Conservation (phyloP, 1,140 invertebrate species). For the Stegodyphus mimosarum region DNA sequence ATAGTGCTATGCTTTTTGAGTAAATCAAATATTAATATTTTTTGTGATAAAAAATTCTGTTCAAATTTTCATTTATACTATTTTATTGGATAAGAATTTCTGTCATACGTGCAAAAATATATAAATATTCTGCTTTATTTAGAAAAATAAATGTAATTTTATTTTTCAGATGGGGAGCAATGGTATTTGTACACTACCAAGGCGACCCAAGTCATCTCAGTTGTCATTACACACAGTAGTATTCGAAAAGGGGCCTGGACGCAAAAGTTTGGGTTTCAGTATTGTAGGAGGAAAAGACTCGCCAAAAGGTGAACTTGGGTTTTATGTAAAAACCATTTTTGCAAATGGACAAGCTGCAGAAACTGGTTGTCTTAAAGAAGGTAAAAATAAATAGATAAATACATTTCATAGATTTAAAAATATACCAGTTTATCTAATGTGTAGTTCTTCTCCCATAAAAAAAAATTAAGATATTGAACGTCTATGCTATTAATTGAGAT, state of each 20-base stretch:
- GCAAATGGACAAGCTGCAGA: constrained; percentile 88
- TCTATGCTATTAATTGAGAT: no score
- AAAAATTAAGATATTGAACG: no score
- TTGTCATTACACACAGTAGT: constrained; percentile 74
- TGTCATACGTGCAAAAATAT: no score
- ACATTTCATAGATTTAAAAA: no score
- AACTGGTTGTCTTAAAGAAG: constrained; percentile 83
- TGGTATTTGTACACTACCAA: constrained; percentile 68
- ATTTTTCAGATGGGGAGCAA: constrained; percentile 52
- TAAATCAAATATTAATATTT: no score
- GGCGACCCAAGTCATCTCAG: constrained; percentile 71
- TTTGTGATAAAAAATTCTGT: no score
- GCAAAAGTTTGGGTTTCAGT: constrained; percentile 90
- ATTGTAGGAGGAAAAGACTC: constrained; percentile 91
- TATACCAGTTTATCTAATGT: no score
- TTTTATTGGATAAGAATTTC: no score
- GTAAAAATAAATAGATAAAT: constrained; percentile 69
- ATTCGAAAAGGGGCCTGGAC: constrained; percentile 84
- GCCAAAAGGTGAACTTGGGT: constrained; percentile 88
- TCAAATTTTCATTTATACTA: no score
- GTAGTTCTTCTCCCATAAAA: no score
- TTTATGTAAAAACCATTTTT: constrained; percentile 91
- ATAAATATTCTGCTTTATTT: neutral
- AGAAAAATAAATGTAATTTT: neutral
- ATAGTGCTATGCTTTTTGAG: no score